A percentile compares a stretch with the other conserved stretches of the same genome.
These are phyloP conservation scores for Ernsta delagoae DNA, from an alignment of 2,888 invertebrate species.

Conservation along the genomic window DNA sequence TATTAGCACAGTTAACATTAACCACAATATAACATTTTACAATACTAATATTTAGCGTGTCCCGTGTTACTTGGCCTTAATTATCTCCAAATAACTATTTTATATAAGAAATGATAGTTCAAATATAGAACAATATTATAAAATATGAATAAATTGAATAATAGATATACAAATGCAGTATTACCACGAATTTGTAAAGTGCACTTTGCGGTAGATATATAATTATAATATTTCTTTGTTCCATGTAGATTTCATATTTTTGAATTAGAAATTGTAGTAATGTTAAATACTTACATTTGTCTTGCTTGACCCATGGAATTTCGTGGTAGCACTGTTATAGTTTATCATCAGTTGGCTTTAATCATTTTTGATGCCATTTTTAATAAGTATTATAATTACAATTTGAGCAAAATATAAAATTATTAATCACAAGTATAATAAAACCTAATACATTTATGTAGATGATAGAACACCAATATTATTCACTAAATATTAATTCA, in stretches of 20 bases:
- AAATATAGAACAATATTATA: conserved; percentile 48
- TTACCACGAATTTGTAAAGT: conserved; percentile 51
- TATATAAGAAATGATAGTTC: conserved; percentile 45
- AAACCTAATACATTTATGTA: neutral
- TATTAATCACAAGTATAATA: neutral
- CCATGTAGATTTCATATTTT: conserved; percentile 27
- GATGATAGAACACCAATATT: neutral
- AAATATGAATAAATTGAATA: conserved; percentile 32
- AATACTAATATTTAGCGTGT: conserved; percentile 19
- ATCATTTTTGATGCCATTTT: conserved; percentile 7
- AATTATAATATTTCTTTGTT: conserved; percentile 28
- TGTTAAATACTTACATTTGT: conserved; percentile 11
- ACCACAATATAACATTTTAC: conserved; percentile 15
- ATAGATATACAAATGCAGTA: conserved; percentile 44
- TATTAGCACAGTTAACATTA: conserved; percentile 25
- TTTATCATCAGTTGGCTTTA: neutral
- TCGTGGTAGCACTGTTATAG: conserved; percentile 38
- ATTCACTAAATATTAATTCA: too few relatives aligned
- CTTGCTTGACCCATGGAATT: conserved; percentile 13
- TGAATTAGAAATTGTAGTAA: conserved; percentile 20
- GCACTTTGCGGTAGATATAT: conserved; percentile 44
- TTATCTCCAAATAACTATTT: conserved; percentile 40
- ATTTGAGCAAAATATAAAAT: too few relatives aligned
- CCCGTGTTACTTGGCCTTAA: conserved; percentile 42
- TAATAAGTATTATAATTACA: neutral